Evolutionary conservation across 2,797 vertebrate species (phyloP).

Genomic region (Chaunax sp.): DNA sequence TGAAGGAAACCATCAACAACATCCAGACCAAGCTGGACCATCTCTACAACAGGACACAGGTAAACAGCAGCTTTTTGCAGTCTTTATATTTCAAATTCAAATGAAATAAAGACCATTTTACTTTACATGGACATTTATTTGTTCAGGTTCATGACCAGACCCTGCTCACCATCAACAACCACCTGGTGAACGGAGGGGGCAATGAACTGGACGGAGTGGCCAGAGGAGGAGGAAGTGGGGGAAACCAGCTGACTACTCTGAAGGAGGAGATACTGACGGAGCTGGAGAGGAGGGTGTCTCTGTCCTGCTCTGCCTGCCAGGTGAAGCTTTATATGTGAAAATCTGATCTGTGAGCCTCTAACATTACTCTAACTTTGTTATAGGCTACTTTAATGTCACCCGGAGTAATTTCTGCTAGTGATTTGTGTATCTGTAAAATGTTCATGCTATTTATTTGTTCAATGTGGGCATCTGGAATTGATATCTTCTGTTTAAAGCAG

Average conservation of each 20-base stretch:
- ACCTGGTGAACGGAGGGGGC: constrained; percentile 74
- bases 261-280: constrained; percentile 83
- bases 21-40: constrained; percentile 91
- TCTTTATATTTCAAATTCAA: neutral
- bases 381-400: neutral
- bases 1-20: constrained; percentile 90
- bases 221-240: constrained; percentile 38
- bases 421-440: too few species aligned
- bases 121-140: neutral
- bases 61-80: constrained; percentile 11
- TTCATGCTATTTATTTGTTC: constrained; percentile 10
- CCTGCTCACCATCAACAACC: constrained; percentile 86
- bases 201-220: constrained; percentile 65
- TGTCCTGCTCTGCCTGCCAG: constrained; percentile 89
- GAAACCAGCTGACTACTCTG: constrained; percentile 70
- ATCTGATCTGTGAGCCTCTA: neutral
- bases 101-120: neutral
- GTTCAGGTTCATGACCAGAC: constrained; percentile 86
- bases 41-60: constrained; percentile 89
- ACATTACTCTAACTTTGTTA: too few species aligned
- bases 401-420: neutral
- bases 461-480: neutral
- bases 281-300: constrained; percentile 86
- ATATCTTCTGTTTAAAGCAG: constrained; percentile 24
- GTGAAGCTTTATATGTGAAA: constrained; percentile 40